Percentiles rank a stretch among this genome's conserved stretches.
Conservation (phyloP, 2,888 invertebrate genomes). For the Acanthosepion esculentum region DNA sequence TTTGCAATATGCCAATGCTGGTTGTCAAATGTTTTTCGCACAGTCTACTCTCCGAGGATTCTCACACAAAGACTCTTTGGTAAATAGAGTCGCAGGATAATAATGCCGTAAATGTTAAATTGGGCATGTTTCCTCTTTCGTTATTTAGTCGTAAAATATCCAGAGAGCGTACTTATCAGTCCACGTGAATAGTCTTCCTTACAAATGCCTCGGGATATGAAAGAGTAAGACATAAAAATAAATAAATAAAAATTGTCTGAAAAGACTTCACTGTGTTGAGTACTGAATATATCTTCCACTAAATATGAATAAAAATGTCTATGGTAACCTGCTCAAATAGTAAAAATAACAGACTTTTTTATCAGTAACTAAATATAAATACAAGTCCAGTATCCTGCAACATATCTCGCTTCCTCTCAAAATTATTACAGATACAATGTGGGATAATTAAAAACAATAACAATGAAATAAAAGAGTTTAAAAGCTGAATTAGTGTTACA, state of each 20-base stretch:
- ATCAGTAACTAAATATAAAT: too few relatives aligned
- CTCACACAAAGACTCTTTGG: not conserved
- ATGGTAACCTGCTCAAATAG: too few relatives aligned
- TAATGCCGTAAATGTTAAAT: not conserved
- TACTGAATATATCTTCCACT: not conserved
- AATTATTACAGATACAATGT: too few relatives aligned
- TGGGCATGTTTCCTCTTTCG: not conserved
- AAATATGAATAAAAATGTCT: too few relatives aligned
- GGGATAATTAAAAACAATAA: too few relatives aligned
- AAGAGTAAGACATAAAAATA: not conserved
- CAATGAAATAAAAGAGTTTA: too few relatives aligned
- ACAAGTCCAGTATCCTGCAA: too few relatives aligned
- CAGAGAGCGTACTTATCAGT: not conserved
- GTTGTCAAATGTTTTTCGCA: not conserved
- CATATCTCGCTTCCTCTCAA: too few relatives aligned
- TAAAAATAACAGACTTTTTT: too few relatives aligned
- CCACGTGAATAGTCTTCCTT: not conserved
- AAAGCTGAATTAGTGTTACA: too few relatives aligned
- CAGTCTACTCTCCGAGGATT: not conserved
- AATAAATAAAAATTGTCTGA: not conserved
- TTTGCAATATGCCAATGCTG: not conserved
- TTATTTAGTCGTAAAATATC: constrained; percentile 22
- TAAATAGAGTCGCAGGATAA: not conserved
- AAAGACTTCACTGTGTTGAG: too few relatives aligned
- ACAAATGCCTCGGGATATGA: not conserved